Evolutionary conservation across 2,888 invertebrate species (phyloP).

Genomic region (Aproaerema taeniolella): DNA sequence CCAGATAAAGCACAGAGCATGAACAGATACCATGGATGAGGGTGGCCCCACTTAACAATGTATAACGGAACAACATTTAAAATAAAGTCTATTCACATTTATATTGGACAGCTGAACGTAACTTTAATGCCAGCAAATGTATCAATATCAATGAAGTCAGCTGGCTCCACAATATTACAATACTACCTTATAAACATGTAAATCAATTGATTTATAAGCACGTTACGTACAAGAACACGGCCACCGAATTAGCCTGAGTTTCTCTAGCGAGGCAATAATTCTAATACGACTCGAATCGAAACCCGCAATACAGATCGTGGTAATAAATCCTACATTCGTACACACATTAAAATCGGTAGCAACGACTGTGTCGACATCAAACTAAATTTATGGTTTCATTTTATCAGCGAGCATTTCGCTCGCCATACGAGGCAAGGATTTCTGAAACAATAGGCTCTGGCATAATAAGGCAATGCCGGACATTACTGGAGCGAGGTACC

Average conservation of each 20-base stretch:
- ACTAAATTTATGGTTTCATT: slow-evolving; percentile 45
- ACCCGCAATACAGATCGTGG: slow-evolving; percentile 37
- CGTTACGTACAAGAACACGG: slow-evolving; percentile 21
- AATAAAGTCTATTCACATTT: too few species aligned
- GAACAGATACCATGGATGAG: slow-evolving; percentile 35
- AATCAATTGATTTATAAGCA: slow-evolving; percentile 22
- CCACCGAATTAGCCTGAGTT: slow-evolving; percentile 31
- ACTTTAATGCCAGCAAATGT: too few species aligned
- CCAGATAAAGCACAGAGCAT: slow-evolving; percentile 43
- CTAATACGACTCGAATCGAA: slow-evolving; percentile 28
- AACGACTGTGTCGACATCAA: slow-evolving; percentile 44
- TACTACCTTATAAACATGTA: slow-evolving; percentile 19
- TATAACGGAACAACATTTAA: too few species aligned
- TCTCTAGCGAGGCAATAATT: slow-evolving; percentile 29
- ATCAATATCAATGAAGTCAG: slow-evolving; percentile 2
- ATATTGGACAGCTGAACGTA: too few species aligned
- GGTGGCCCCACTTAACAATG: slow-evolving; percentile 38
- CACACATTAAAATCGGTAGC: slow-evolving; percentile 50
- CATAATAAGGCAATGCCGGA: slow-evolving; percentile 20
- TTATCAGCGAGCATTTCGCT: slow-evolving; percentile 38
- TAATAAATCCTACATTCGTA: slow-evolving; percentile 45
- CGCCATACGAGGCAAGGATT: slow-evolving; percentile 26
- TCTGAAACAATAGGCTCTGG: slow-evolving; percentile 37
- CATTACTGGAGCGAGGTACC: slow-evolving; percentile 44
- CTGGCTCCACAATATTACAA: not conserved